Conservation (phyloP, 2,113 vertebrate species). For the Chloebia gouldiae region DNA sequence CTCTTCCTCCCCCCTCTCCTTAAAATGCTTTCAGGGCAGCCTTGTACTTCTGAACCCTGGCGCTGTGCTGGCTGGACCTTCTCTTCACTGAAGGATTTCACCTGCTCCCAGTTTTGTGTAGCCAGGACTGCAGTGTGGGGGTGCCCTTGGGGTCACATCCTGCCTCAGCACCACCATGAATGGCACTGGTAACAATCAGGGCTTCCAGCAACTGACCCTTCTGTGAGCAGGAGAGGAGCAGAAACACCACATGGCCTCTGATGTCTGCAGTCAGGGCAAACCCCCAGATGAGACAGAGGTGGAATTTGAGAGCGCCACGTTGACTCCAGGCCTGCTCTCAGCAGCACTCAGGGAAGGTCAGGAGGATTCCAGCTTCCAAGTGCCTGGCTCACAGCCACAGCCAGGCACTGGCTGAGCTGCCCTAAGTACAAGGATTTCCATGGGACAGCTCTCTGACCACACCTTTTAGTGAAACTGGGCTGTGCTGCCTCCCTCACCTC, state of each 20-base stretch:
- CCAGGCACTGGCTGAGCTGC: neutral
- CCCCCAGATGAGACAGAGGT: neutral
- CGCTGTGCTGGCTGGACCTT: neutral
- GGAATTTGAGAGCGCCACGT: accelerated
- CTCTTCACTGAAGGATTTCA: neutral
- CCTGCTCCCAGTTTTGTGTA: neutral
- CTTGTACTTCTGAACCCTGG: neutral
- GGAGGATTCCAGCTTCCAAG: neutral
- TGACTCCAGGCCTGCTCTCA: neutral
- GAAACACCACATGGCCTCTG: neutral
- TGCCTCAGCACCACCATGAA: neutral
- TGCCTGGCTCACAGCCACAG: neutral
- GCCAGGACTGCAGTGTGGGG: neutral
- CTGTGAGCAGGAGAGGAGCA: neutral
- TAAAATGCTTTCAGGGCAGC: neutral
- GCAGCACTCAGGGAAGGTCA: neutral
- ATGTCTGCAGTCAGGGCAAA: neutral
- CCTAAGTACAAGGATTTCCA: accelerated
- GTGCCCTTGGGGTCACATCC: neutral
- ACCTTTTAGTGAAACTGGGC: neutral
- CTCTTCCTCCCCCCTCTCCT: neutral
- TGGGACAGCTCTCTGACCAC: neutral
- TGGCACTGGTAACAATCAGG: neutral
- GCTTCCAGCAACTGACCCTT: neutral
- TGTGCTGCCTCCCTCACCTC: neutral